phyloP scores from a whole-genome alignment of 2,113 vertebrate species.

The Xiphophorus couchianus region DNA sequence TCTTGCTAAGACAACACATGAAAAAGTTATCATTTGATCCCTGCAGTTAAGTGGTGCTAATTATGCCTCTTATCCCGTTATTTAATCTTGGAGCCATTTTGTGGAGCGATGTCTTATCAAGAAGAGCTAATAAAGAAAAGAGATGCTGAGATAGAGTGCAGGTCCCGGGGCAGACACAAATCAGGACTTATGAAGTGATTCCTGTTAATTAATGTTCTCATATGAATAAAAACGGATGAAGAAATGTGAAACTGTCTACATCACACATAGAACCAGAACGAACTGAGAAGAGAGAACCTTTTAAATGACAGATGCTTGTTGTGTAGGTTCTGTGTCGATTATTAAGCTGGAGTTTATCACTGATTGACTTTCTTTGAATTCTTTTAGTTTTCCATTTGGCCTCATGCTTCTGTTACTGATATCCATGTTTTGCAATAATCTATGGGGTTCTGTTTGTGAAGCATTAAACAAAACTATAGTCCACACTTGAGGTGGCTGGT shows the following conservation, averaged over 20 bases:
- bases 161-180: neutral
- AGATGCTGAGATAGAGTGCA: neutral
- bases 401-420: too few species aligned
- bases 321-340: too few species aligned
- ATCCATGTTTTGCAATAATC: too few species aligned
- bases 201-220: neutral
- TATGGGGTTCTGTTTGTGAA: too few species aligned
- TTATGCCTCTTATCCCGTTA: constrained; percentile 6
- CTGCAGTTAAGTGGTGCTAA: constrained; percentile 4
- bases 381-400: too few species aligned
- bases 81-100: neutral
- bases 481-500: too few species aligned
- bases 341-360: too few species aligned
- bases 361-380: too few species aligned
- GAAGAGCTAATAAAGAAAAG: constrained; percentile 1
- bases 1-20: neutral
- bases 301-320: too few species aligned
- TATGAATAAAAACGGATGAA: neutral
- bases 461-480: too few species aligned
- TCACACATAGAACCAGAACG: neutral
- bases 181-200: neutral
- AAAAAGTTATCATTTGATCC: neutral
- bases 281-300: too few species aligned
- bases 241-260: neutral
- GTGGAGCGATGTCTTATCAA: neutral